These are phyloP conservation scores for Pogonognathellus flavescens DNA, from an alignment of 1,140 invertebrate genomes.

Conservation along the genomic window DNA sequence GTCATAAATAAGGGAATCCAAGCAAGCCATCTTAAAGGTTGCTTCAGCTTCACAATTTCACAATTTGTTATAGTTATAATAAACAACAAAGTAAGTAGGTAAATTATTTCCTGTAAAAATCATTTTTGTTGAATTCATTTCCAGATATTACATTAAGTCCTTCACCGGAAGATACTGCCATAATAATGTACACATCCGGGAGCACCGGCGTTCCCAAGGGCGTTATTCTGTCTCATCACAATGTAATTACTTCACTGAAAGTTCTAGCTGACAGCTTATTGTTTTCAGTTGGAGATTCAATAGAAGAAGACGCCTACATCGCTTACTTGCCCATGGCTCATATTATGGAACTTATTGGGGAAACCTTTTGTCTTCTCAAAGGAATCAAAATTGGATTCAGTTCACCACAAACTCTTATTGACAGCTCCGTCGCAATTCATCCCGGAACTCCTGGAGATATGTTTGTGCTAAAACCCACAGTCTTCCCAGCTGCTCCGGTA, in stretches of 20 bases:
- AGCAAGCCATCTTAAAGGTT: constrained; percentile 4
- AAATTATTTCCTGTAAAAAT: not conserved
- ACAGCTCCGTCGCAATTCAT: constrained; percentile 95
- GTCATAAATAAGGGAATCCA: not conserved
- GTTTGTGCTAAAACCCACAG: constrained; percentile 88
- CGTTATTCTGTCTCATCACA: constrained; percentile 86
- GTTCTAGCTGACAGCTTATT: constrained; percentile 72
- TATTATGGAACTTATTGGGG: constrained; percentile 90
- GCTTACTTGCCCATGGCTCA: constrained; percentile 97
- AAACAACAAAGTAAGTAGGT: too few species aligned
- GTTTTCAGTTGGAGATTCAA: constrained; percentile 24
- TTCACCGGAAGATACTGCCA: constrained; percentile 83
- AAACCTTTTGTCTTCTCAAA: constrained; percentile 59
- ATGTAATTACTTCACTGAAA: constrained; percentile 89
- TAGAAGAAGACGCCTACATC: constrained; percentile 83
- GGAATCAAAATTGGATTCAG: constrained; percentile 95
- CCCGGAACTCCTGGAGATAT: constrained; percentile 92
- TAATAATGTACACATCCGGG: constrained; percentile 97
- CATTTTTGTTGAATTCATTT: not conserved
- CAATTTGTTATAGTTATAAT: not conserved
- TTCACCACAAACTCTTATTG: constrained; percentile 93
- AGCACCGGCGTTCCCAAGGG: constrained; percentile 93
- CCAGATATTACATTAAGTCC: not conserved
- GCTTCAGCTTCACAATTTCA: not conserved
- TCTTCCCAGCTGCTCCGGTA: constrained; percentile 94